Base-by-base conservation (phyloP, 2,888 invertebrate species). In the Vanessa cardui region DNA sequence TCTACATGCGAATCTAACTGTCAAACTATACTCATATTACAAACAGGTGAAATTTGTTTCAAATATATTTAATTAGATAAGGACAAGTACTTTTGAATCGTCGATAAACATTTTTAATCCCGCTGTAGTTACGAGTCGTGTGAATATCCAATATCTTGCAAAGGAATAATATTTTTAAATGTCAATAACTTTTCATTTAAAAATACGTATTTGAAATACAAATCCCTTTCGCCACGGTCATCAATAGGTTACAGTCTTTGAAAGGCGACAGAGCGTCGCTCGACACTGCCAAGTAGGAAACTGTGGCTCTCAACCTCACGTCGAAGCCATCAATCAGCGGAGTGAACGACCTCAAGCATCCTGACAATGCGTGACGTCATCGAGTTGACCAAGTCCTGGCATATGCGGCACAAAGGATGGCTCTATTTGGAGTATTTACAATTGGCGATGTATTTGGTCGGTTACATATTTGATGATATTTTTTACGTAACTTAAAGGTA, bases 321-420 rank as follows among this genome's bases (percentile, higher is more conserved):
- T 85, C 76, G 72, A 73, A 62, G 72, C 79, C 79, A 86, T 88
- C 86, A 82, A 84, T 88, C 87, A 85, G 75, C 74, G 80, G 80
- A 79, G 86, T 85, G 84, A 87, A 87, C 76, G 88, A 88, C 88
- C 88, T 79, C 59, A 54, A 77, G 74, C 78, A 77, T 80, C 79
- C 80, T 81, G 81, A 78, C 74, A 73, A 69, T 74, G 75, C 72
- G 77, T 84, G 84, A 84, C 83, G 81, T 80, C 83, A 82, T 16
- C 58, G 61, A 61, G 72, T 60, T 67, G 69, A 58, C 64, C 65
- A 71, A 63, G 68, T 70, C 72, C 74, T 67, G 72, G 77, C 76
- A 67, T 72, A 75, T 76, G 74, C 70, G 73, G 75, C 72, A 76
- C 76, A 77, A 76, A 74, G 75, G 71, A 69, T 70, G 62, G 56